phyloP scores from a whole-genome alignment of 1,140 invertebrate species.

The Conopomorpha cramerella region DNA sequence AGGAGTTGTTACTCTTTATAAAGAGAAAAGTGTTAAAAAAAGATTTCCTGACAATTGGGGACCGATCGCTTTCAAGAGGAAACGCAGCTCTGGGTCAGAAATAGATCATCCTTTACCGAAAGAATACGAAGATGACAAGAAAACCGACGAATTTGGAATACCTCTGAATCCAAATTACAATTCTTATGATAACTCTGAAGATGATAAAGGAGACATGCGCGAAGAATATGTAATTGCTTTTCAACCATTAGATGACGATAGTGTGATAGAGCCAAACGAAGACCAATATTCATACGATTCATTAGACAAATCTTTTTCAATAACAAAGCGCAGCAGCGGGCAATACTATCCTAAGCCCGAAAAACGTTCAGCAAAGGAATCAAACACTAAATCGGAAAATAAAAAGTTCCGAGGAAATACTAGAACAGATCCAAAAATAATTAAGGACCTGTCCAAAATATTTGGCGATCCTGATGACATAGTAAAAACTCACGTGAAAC shows the following conservation, averaged over 20 bases:
- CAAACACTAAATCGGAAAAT: constrained; percentile 39
- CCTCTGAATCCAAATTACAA: constrained; percentile 41
- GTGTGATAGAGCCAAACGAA: constrained; percentile 38
- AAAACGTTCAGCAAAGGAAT: constrained; percentile 42
- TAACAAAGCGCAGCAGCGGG: constrained; percentile 65
- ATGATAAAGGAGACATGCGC: constrained; percentile 47
- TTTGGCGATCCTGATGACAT: constrained; percentile 48
- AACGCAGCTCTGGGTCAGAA: constrained; percentile 43
- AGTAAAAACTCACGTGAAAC: constrained; percentile 48
- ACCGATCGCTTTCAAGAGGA: constrained; percentile 54
- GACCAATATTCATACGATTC: constrained; percentile 43
- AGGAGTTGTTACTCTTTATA: constrained; percentile 44
- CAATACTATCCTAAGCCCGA: constrained; percentile 45
- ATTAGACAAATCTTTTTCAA: constrained; percentile 65
- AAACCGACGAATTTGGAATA: constrained; percentile 21
- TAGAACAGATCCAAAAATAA: constrained; percentile 57
- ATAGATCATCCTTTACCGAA: constrained; percentile 17
- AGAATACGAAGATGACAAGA: constrained; percentile 35
- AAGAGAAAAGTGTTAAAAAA: constrained; percentile 52
- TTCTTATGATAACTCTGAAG: constrained; percentile 32
- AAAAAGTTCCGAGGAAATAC: constrained; percentile 48
- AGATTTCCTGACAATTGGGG: constrained; percentile 49
- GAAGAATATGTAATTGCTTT: constrained; percentile 62
- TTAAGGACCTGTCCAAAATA: constrained; percentile 60
- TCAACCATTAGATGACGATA: constrained; percentile 58